Base-by-base conservation (phyloP, 2,113 vertebrate genomes). In the Polyodon spathula region DNA sequence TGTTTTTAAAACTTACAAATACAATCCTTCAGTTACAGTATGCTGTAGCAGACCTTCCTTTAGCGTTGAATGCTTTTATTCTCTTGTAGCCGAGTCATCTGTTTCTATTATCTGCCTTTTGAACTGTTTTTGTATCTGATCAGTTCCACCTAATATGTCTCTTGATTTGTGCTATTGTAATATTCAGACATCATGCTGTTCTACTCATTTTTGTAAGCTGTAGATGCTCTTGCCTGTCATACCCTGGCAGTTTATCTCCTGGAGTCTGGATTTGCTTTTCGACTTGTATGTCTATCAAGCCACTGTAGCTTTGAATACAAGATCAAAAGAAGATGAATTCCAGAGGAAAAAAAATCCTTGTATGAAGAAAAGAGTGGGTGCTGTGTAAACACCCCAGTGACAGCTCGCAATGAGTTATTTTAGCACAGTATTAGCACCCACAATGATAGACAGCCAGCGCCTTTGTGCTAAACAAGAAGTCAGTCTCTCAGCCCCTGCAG, bases 291-390 rank as follows among this genome's bases (percentile, higher is more conserved):
- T 92, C 88, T 88, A 88, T 91, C 91, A 93, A 84, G 84, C 85
- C 81, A 84, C 85, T 76, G 80, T 88, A 86, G 84, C 86, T 93
- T 89, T 91, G 89, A 92, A 89, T 89, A 86, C 80, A 78, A 89
- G 84, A 91, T 91, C 86, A 90, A 91, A 88, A 87, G 87, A 85
- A 85, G 86, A 88, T 88, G 86, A 89, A 88, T 90, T 89, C 85
- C 87, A 86, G 80, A 81, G n/a, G 68, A 62, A 78, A 73, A 71
- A 82, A 74, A 89, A 87, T 87, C 80, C 85, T 82, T 82, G 77
- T 82, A 84, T 82, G 87, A 88, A 86, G 86, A 85, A 88, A 86
- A 84, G 84, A 90, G 84, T 81, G 82, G 87, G 84, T 81, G 82
- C 87, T 90, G 78, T 84, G 89, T 92, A 92, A 95, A 93, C 90